Percentiles rank a stretch among this genome's conserved stretches.
Evolutionary conservation across 2,888 invertebrate species (phyloP).

Genomic region (Conus canariensis): DNA sequence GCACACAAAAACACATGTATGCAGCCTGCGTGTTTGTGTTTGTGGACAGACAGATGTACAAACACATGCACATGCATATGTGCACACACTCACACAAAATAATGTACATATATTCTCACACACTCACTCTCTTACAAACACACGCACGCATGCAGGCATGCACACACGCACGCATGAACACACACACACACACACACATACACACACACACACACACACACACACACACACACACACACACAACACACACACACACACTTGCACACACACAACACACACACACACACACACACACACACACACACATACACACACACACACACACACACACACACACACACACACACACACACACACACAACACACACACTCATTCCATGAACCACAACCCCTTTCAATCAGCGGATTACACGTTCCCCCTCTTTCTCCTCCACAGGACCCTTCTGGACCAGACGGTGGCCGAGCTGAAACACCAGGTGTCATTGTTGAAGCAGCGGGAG

Average conservation of each 20-base stretch:
- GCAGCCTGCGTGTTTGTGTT: no score
- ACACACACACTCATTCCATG: neutral
- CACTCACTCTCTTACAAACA: neutral
- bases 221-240: no score
- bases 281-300: no score
- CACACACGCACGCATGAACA: neutral
- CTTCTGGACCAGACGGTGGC: conserved; percentile 69
- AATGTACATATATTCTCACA: neutral
- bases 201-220: neutral
- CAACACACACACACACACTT: no score
- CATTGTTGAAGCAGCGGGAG: conserved; percentile 70
- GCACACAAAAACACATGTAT: neutral
- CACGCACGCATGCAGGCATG: neutral
- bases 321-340: no score
- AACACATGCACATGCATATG: neutral
- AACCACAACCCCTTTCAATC: neutral
- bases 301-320: no score
- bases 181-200: neutral
- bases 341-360: no score
- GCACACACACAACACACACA: no score
- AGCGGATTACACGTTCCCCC: neutral
- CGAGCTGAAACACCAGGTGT: conserved; percentile 71
- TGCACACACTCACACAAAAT: neutral
- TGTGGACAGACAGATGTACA: neutral
- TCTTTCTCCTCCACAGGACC: conserved; percentile 54